Evolutionary conservation across 2,797 vertebrate genomes (phyloP).

Genomic region (Periparus ater): DNA sequence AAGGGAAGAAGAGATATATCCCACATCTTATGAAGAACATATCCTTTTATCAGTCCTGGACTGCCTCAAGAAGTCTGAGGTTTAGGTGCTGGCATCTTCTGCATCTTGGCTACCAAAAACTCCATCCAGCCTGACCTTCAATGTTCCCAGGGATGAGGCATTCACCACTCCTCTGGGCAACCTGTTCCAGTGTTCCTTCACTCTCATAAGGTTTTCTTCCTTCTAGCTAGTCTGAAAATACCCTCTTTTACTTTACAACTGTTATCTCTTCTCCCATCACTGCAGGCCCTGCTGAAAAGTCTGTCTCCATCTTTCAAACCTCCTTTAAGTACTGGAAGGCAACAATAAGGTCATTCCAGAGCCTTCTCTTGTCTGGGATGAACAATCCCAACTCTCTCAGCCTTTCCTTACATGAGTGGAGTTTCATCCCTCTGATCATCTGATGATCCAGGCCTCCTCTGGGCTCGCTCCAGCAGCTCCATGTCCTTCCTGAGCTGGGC

Average conservation of each 20-base stretch:
- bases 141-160: neutral
- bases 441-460: neutral
- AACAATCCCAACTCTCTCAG: neutral
- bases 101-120: neutral
- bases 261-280: neutral
- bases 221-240: neutral
- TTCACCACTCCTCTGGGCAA: neutral
- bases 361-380: neutral
- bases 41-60: neutral
- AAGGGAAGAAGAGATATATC: neutral
- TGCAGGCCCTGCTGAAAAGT: neutral
- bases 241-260: neutral
- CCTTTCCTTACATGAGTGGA: neutral
- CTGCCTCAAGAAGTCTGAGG: neutral
- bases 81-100: neutral
- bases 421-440: neutral
- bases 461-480: fast-evolving
- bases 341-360: neutral
- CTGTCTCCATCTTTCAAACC: neutral
- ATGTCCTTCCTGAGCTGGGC: neutral
- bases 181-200: neutral
- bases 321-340: neutral
- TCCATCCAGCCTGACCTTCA: neutral
- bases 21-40: neutral
- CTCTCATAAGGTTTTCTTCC: neutral